Base-by-base conservation (phyloP, 2,888 invertebrate genomes). In the Andricus quercusramuli region DNA sequence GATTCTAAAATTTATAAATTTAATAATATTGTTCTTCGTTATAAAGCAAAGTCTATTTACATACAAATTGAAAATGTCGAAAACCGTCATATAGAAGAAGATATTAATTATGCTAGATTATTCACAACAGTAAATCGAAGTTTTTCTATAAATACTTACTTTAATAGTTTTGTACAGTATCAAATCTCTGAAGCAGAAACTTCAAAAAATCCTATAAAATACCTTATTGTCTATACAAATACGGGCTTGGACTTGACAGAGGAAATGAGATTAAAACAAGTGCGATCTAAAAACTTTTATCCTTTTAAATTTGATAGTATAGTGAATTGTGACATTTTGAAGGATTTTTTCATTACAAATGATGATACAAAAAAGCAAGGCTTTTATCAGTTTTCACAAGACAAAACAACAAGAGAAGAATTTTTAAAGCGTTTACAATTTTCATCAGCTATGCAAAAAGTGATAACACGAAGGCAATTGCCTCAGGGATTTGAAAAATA, bases 151-250 rank as follows among this genome's bases (percentile, higher is more conserved):
- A 85, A 87, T 81, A 56, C 78, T 70, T 87, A 87, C 79, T 85
- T 88, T 81, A 82, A 84, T 81, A 86, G 85, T 85, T 88, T 87
- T 86, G 85, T 87, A 76, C 83, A 84, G 83, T 80, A 87, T 78
- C 29, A 83, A 79, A 83, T 87, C 0, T 62, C 20, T 22, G 68
- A 80, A 29, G 13, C 20, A 78, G 81, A 85, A 83, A 80, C 68
- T 83, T 84, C 32, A 81, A 81, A 56, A 83, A 84, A 83, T n/a
- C 47, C 78, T 82, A 78, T 87, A 82, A 80, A 87, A 83, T 84
- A 86, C 81, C 84, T 88, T 82, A 80, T 87, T 82, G 47, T 88
- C 25, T 88, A 85, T 84, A 86, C 86, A 56, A 88, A 88, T 84
- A 83, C 84, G 82, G 68, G 83, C 37, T 84, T 88, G 11, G 85